phyloP scores from a whole-genome alignment of 2,113 vertebrate species.

The Phalacrocorax brasilianus region DNA sequence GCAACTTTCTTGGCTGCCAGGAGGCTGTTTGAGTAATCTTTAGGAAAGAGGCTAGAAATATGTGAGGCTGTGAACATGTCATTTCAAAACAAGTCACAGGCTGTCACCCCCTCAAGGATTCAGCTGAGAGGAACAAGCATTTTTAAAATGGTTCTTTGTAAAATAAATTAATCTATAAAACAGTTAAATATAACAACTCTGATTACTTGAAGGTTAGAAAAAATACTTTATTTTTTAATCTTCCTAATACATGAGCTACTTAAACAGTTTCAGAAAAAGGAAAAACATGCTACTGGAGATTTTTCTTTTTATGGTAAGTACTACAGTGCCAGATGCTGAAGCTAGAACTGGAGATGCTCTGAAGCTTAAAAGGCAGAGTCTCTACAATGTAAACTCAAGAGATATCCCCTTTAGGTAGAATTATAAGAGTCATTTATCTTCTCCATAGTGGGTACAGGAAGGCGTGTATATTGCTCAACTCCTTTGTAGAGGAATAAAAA shows the following conservation, averaged over 20 bases:
- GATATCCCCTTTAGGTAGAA: not conserved
- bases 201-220: not conserved
- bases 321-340: not conserved
- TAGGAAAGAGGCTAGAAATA: not conserved
- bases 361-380: not conserved
- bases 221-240: not conserved
- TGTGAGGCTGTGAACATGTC: not conserved
- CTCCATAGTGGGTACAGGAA: not conserved
- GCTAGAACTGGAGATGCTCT: not conserved
- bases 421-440: not conserved
- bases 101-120: not conserved
- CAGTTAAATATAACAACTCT: not conserved
- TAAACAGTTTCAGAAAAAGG: not conserved
- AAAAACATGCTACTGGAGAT: not conserved
- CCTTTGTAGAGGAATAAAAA: not conserved
- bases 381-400: not conserved
- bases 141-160: not conserved
- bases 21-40: not conserved
- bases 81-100: slow-evolving; percentile 19
- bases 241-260: not conserved
- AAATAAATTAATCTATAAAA: not conserved
- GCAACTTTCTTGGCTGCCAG: not conserved
- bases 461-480: not conserved
- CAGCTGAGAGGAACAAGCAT: not conserved
- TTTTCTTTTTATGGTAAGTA: not conserved